Base-by-base conservation (phyloP, 2,113 vertebrate species). In the Ranitomeya imitator region DNA sequence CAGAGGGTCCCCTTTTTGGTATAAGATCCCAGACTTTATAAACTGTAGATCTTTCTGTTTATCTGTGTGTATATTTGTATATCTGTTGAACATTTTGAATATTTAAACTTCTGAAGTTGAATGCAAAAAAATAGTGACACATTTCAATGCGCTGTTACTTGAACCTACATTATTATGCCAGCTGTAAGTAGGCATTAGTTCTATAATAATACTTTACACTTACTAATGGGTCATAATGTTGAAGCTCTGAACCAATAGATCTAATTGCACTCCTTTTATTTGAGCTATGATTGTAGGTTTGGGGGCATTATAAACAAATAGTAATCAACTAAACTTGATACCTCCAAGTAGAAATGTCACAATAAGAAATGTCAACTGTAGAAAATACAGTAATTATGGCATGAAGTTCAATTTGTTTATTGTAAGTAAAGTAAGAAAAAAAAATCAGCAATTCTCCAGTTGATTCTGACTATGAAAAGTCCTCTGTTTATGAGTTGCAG, bases 231-330 rank as follows among this genome's bases (percentile, higher is more conserved):
- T 96, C 95, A 95, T 92, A 60, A 91, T 91, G 96, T 97, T 97
- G 95, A 96, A 96, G 96, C 95, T 94, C 94, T 94, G 93, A 94
- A 94, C 94, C 95, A 97, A 97, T 96, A 94, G 94, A 96, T 96
- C 96, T 98, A 97, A 98, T 97, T 97, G 95, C 95, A 96, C 93
- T 96, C 93, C 94, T 95, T 96, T 96, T 96, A 94, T 94, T 94
- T 95, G 95, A 93, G 93, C 94, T 90, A 90, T 97, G 96, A 97
- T 97, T 97, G 96, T 95, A 97, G 96, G 96, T 97, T 97, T 96
- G 96, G 94, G 93, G 89, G 95, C 95, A 95, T 95, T 94, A 95
- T 95, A 96, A 95, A 95, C 95, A 96, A 96, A 94, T 94, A 95
- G 95, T 95, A 95, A 96, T 96, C 95, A 96, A 94, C 96, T 96